These are phyloP conservation scores for Halcyon chelicuti DNA, from an alignment of 2,797 vertebrate genomes.

Conservation along the genomic window DNA sequence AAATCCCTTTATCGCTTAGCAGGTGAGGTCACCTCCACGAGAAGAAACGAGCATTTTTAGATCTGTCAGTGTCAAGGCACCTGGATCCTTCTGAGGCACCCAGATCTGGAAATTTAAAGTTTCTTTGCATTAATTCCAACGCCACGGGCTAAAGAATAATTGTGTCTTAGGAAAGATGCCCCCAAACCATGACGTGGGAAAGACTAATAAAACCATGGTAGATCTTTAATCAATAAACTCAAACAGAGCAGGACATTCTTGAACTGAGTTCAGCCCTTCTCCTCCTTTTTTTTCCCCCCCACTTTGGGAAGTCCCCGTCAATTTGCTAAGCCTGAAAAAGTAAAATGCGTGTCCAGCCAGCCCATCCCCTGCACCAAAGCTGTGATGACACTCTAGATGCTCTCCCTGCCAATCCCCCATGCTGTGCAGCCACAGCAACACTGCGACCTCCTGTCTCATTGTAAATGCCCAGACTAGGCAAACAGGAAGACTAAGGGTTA, in stretches of 20 bases:
- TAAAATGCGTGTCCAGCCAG: neutral
- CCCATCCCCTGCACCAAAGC: neutral
- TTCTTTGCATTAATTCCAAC: neutral
- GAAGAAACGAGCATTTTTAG: neutral
- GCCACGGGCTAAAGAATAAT: neutral
- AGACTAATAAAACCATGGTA: neutral
- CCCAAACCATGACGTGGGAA: neutral
- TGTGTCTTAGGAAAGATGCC: neutral
- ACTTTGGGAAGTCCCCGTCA: neutral
- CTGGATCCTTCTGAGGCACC: neutral
- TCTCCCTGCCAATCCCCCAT: neutral
- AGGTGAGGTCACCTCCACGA: neutral
- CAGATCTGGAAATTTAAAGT: neutral
- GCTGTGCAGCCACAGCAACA: constrained; percentile 71
- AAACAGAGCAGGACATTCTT: neutral
- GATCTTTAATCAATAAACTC: neutral
- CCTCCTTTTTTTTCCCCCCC: neutral
- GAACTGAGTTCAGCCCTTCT: neutral
- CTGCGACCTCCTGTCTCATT: constrained; percentile 72
- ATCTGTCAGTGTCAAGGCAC: neutral
- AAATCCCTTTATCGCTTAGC: neutral
- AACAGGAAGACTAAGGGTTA: constrained; percentile 80
- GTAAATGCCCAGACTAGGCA: constrained; percentile 79
- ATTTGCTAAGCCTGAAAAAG: neutral
- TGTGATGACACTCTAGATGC: neutral